Percentiles rank a stretch among this genome's conserved stretches.
Evolutionary conservation across 1,140 invertebrate species (phyloP).

Genomic region (Camponotus pennsylvanicus): DNA sequence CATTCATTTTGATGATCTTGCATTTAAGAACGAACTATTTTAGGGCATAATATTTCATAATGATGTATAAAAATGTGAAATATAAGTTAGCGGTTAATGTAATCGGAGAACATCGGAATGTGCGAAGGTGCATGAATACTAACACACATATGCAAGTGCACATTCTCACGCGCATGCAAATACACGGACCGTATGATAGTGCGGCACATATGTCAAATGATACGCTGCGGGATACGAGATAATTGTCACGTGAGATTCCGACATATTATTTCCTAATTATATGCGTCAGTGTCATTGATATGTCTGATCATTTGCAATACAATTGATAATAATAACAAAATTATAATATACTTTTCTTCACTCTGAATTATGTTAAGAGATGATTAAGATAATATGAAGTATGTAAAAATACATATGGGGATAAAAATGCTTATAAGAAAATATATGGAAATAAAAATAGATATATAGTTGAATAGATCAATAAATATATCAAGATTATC

Average conservation of each 20-base stretch:
- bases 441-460: background rate
- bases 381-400: background rate
- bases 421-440: background rate
- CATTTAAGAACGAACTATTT: background rate
- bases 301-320: background rate
- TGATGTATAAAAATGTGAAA: slow-evolving; percentile 27
- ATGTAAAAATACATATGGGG: background rate
- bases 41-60: background rate
- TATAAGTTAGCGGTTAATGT: slow-evolving; percentile 6
- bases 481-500: too few species aligned
- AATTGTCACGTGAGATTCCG: slow-evolving; percentile 34
- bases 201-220: slow-evolving; percentile 39
- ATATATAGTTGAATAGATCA: background rate
- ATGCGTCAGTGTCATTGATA: slow-evolving; percentile 7
- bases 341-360: background rate
- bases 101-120: slow-evolving; percentile 42
- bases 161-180: background rate
- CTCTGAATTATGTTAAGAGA: background rate
- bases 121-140: background rate
- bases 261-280: slow-evolving; percentile 47
- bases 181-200: background rate
- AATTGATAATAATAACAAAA: background rate
- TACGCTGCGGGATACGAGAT: slow-evolving; percentile 49
- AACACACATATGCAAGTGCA: background rate
- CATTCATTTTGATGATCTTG: background rate